Evolutionary conservation across 1,140 invertebrate genomes (phyloP), one percentile per base, ranked within the genome.

Genomic region (Bombus sylvicola): DNA sequence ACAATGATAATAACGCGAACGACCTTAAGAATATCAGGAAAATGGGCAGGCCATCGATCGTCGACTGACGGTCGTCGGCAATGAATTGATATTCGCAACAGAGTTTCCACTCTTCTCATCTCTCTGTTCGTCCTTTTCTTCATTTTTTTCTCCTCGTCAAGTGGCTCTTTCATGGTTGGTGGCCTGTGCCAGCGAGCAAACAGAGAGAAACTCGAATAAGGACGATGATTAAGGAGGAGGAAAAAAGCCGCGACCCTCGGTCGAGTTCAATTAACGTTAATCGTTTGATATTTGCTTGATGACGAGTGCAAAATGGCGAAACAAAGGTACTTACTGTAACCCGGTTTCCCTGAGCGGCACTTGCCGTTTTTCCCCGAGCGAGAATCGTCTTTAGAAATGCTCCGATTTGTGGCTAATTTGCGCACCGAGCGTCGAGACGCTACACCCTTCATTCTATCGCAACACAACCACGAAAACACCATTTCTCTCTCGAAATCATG

Each of bases 271-370:
- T 94, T 94, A 94, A 92, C 91, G 91, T 89, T 89, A 93, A 94
- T 91, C 92, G 94, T 94, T 94, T 91, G 91, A 90, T 80, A 91
- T 94, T 94, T 93, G 91, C 92, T 84, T 81, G 85, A 88, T 91
- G 87, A 92, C 88, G 92, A 92, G 90, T 90, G 88, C 92, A 92
- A 94, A 88, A 94, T 92, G 89, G 88, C 93, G 88, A 91, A 92
- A 92, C 87, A 84, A 92, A 90, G 91, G 90, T 91, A 92, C 94
- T 94, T 91, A 91, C 86, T 92, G 92, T 94, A 94, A 94, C 93
- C 94, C 85, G 86, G 94, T 94, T 94, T 92, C 89, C 89, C 90
- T 87, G 85, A 93, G 90, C 84, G 82, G 78, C 13, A 85, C 64
- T 83, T 77, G 2, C 57, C 28, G 31, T n/a, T 22, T 80, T 47